phyloP scores from a whole-genome alignment of 2,888 invertebrate genomes.

The Lydus trimaculatus region DNA sequence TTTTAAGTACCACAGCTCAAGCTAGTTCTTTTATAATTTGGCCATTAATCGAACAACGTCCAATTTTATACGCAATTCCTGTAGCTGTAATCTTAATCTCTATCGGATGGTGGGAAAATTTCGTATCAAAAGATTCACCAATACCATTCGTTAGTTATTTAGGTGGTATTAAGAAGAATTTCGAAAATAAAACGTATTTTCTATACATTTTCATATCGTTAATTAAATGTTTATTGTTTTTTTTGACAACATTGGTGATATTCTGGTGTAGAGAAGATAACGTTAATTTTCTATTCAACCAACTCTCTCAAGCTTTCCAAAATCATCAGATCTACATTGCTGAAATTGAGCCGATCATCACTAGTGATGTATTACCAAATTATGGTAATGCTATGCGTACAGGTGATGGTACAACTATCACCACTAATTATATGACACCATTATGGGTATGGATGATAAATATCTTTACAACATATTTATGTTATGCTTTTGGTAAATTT shows the following conservation, averaged over 20 bases:
- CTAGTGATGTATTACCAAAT: constrained; percentile 47
- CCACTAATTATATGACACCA: constrained; percentile 59
- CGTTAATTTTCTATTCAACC: constrained; percentile 62
- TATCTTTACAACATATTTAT: constrained; percentile 70
- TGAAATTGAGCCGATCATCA: constrained; percentile 63
- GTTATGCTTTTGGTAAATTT: constrained; percentile 76
- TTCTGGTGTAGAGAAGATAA: constrained; percentile 62
- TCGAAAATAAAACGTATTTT: constrained; percentile 67
- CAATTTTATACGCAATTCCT: constrained; percentile 69
- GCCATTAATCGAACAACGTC: constrained; percentile 66
- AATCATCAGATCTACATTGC: constrained; percentile 64
- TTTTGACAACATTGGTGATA: constrained; percentile 67
- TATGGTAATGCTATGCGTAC: constrained; percentile 43
- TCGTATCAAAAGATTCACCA: constrained; percentile 62
- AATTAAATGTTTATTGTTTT: constrained; percentile 80
- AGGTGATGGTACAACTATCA: constrained; percentile 32
- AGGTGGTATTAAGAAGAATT: constrained; percentile 44
- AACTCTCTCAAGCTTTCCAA: constrained; percentile 62
- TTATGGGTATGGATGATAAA: constrained; percentile 73
- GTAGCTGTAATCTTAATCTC: constrained; percentile 73
- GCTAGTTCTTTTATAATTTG: constrained; percentile 72
- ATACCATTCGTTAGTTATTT: constrained; percentile 58
- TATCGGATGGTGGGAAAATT: constrained; percentile 88
- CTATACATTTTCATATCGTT: constrained; percentile 76
- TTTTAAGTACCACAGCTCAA: constrained; percentile 70